A percentile compares a stretch with the other conserved stretches of the same genome.
Conservation (phyloP, 2,113 vertebrate genomes). For the Microcebus ravelobensis region DNA sequence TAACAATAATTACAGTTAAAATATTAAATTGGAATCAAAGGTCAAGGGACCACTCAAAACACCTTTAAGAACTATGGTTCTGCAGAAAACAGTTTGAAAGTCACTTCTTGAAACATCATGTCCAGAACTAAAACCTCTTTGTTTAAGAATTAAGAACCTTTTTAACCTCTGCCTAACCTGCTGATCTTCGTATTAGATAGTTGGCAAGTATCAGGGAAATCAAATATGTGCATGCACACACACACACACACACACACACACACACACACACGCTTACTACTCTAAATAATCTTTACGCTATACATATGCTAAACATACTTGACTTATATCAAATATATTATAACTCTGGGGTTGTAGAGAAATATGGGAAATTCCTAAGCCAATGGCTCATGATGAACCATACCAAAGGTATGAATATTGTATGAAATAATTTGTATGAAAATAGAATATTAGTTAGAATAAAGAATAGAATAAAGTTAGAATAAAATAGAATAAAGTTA, state of each 20-base stretch:
- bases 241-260: neutral
- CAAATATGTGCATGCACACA: neutral
- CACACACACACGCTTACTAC: too few species aligned
- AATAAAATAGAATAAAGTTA: neutral
- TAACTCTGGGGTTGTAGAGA: neutral
- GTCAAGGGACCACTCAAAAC: neutral
- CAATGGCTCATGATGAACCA: neutral
- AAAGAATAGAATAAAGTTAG: neutral
- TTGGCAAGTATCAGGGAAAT: neutral
- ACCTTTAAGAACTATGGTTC: neutral
- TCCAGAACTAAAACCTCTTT: neutral
- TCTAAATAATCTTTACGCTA: neutral
- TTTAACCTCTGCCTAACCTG: neutral
- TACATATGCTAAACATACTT: neutral
- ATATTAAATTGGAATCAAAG: slow-evolving; percentile 52
- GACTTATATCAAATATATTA: neutral
- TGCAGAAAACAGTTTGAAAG: slow-evolving; percentile 24
- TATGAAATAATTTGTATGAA: neutral
- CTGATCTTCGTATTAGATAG: neutral
- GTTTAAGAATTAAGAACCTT: neutral
- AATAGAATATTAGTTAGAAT: neutral
- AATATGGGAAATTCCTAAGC: neutral
- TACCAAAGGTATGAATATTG: neutral
- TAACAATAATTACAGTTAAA: slow-evolving; percentile 36
- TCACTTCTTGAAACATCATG: neutral